These are phyloP conservation scores for Artibeus jamaicensis DNA, from an alignment of 2,797 vertebrate species.

Conservation along the genomic window DNA sequence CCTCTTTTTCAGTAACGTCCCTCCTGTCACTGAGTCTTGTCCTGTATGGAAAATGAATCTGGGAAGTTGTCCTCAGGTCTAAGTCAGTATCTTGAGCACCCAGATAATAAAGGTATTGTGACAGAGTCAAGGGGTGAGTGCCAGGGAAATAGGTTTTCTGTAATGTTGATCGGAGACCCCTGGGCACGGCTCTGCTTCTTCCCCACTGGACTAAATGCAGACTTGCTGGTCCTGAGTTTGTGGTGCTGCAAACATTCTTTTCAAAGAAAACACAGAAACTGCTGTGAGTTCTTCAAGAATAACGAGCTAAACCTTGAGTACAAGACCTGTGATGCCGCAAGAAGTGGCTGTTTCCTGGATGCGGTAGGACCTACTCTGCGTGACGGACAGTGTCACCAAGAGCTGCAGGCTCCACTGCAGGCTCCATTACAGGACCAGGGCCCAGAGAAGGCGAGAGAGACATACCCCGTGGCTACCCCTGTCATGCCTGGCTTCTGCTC, in stretches of 20 bases:
- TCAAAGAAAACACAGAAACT: not conserved
- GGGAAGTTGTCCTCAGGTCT: not conserved
- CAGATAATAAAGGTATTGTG: conserved; percentile 4
- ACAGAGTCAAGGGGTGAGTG: not conserved
- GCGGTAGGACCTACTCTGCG: not conserved
- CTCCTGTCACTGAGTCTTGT: not conserved
- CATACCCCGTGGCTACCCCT: not conserved
- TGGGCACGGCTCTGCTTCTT: not conserved
- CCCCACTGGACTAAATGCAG: not conserved
- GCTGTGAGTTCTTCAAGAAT: conserved; percentile 15
- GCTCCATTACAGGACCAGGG: not conserved
- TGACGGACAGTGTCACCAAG: not conserved
- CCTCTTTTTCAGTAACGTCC: not conserved
- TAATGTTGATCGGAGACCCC: not conserved
- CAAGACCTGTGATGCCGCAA: not conserved
- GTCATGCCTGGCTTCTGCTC: not conserved
- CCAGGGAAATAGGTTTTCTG: not conserved
- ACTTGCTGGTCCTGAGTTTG: not conserved
- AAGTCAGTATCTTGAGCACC: not conserved
- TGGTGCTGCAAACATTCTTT: not conserved
- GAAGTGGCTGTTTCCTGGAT: not conserved
- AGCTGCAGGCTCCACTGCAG: not conserved
- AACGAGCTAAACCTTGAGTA: not conserved
- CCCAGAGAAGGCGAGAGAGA: not conserved
- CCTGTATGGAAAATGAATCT: not conserved